Evolutionary conservation across 2,888 invertebrate genomes (phyloP).

Genomic region (Lepidochrysops patricia): DNA sequence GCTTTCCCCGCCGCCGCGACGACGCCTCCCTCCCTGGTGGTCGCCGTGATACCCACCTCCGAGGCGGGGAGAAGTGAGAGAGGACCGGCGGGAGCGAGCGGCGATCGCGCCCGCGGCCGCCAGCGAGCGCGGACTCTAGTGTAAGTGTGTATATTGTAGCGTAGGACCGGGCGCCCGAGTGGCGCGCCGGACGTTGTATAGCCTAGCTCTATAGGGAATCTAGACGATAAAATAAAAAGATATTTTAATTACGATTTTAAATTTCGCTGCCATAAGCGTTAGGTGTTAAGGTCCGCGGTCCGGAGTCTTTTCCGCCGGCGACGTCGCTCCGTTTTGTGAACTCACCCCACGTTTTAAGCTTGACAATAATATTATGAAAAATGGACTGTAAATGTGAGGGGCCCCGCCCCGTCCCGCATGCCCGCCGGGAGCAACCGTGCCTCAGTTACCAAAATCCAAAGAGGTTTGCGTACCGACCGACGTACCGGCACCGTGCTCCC

Average conservation of each 20-base stretch:
- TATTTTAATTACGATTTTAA: slow-evolving; percentile 58
- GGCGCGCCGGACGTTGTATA: slow-evolving; percentile 38
- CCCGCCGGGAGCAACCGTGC: background rate
- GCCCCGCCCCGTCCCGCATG: slow-evolving; percentile 11
- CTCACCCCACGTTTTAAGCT: slow-evolving; percentile 22
- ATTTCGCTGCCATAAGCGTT: slow-evolving; percentile 60
- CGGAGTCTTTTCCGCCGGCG: slow-evolving; percentile 40
- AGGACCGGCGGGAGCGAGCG: background rate
- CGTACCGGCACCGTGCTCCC: background rate
- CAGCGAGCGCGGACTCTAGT: slow-evolving; percentile 40
- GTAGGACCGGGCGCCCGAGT: slow-evolving; percentile 7
- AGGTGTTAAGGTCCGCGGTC: slow-evolving; percentile 35
- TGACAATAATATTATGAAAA: slow-evolving; percentile 28
- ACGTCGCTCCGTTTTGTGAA: slow-evolving; percentile 26
- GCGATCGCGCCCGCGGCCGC: slow-evolving; percentile 45
- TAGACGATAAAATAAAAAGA: slow-evolving; percentile 54
- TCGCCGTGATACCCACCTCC: too few species aligned
- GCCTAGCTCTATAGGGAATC: slow-evolving; percentile 46
- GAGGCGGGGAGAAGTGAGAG: background rate
- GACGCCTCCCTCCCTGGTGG: background rate
- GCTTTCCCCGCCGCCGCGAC: background rate
- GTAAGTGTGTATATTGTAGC: slow-evolving; percentile 34
- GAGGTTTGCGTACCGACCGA: background rate
- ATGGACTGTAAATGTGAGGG: slow-evolving; percentile 22
- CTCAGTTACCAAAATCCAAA: slow-evolving; percentile 9